phyloP scores from a whole-genome alignment of 2,888 invertebrate genomes.

The Diogma glabrata region DNA sequence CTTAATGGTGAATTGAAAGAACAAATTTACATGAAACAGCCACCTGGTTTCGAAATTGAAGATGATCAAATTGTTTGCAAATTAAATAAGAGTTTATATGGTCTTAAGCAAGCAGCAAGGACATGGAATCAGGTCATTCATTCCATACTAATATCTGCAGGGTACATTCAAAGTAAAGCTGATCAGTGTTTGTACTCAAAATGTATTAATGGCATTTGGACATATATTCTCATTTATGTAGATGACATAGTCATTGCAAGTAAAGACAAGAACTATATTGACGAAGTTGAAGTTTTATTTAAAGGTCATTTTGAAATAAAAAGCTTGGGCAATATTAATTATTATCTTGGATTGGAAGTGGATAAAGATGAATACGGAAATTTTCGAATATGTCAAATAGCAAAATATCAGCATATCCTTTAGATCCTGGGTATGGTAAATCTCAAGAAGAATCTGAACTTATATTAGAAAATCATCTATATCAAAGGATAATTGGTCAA shows the following conservation, averaged over 20 bases:
- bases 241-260: neutral
- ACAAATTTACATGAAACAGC: conserved; percentile 13
- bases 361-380: too few species aligned
- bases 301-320: neutral
- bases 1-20: conserved; percentile 20
- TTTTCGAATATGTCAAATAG: too few species aligned
- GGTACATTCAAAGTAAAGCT: neutral
- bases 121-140: conserved; percentile 18
- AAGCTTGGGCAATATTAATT: neutral
- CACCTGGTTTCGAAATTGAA: neutral
- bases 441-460: too few species aligned
- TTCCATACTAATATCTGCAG: neutral
- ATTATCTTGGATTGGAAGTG: neutral
- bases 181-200: neutral
- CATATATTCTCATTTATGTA: neutral
- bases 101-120: conserved; percentile 19
- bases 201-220: too few species aligned
- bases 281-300: neutral
- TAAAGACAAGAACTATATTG: neutral
- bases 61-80: neutral
- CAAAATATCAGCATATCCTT: too few species aligned
- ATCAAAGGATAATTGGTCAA: neutral
- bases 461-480: too few species aligned
- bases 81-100: conserved; percentile 18
- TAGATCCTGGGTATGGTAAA: too few species aligned